Base-by-base conservation (phyloP, 2,888 invertebrate genomes). In the Eremobia ochroleuca region DNA sequence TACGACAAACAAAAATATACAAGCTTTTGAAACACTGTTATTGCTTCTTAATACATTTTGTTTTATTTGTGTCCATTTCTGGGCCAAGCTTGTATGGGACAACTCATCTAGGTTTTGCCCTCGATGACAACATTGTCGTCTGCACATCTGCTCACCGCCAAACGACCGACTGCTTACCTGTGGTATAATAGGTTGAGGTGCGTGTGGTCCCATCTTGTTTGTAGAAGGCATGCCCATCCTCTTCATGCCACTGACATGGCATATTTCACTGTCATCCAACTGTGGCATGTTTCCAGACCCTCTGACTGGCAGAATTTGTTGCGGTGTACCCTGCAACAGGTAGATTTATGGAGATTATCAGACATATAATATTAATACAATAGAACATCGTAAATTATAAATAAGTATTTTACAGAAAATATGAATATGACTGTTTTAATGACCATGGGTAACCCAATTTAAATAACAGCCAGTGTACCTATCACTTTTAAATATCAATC, bases 181-280 rank as follows among this genome's bases (percentile, higher is more conserved):
- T 49, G 62, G 62, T 55, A 64, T 37, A 40, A 55, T 25, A 31
- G 43, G 2, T 73, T 80, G 77, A 11, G 34, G 13, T 28, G 79
- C 76, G 67, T 87, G 80, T 25, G 64, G 2, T 62, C 66, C 76
- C 31, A 81, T 43, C 18, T 78, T 89, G 31, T 88, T 82, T 11
- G 62, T 40, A 1, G 77, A 58, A 34, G 86, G 55, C 11, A 62
- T 40, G 37, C 58, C 25, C 28, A 79, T 34, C 40, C 70, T 78
- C 49, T 85, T 85, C 49, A 73, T 61, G 4, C 81, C 76, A 68
- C 76, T 82, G 4, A 79, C 52, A 58, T 77, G 77, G 68, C 80
- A 83, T 3, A 77, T n/a, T 11, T 89, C 85, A 62, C 52, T 55
- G 1, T 85, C 79, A 21, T 88, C 86, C 6, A 83, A 73, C 55